Evolutionary conservation across 2,113 vertebrate genomes (phyloP).

Genomic region (Sceloporus tristichus): DNA sequence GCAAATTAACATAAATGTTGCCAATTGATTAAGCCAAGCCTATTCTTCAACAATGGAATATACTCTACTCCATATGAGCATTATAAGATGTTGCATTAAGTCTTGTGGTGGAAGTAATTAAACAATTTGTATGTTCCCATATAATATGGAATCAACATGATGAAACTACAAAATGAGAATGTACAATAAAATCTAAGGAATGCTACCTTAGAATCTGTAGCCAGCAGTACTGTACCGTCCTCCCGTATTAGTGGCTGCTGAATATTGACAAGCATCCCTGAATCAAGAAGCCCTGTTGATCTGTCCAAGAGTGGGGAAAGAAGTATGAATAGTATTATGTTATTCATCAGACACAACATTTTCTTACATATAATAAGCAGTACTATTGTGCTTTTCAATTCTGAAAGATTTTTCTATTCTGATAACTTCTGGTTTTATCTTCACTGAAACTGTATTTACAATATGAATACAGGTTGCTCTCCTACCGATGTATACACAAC

Average conservation of each 20-base stretch:
- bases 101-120: neutral
- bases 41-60: neutral
- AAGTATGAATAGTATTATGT: conserved; percentile 43
- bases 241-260: conserved; percentile 96
- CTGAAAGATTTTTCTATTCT: conserved; percentile 26
- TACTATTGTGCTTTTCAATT: neutral
- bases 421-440: neutral
- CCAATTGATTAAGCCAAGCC: neutral
- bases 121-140: conserved; percentile 12
- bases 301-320: conserved; percentile 78
- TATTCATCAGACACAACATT: neutral
- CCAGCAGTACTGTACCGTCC: conserved; percentile 92
- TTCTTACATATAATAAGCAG: conserved; percentile 13
- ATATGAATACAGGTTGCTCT: neutral
- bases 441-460: conserved; percentile 16
- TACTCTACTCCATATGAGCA: neutral
- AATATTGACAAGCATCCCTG: conserved; percentile 98
- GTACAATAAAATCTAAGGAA: conserved; percentile 28
- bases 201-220: conserved; percentile 91
- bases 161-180: neutral
- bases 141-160: conserved; percentile 1
- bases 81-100: neutral
- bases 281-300: conserved; percentile 89
- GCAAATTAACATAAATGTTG: neutral
- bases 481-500: neutral